Evolutionary conservation across 2,113 vertebrate genomes (phyloP).

Genomic region (Corydoras sp.): DNA sequence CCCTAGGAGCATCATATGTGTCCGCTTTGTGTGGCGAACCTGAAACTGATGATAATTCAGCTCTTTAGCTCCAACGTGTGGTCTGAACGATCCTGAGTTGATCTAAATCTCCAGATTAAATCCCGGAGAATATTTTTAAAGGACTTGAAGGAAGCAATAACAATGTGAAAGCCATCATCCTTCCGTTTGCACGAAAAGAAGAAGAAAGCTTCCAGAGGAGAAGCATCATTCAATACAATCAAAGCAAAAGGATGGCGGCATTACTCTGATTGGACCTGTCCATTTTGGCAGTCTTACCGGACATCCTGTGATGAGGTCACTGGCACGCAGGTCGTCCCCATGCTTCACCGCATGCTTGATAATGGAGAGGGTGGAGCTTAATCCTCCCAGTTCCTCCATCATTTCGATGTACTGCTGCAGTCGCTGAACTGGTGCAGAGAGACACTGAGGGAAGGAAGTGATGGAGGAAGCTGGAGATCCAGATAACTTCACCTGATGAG

Average conservation of each 20-base stretch:
- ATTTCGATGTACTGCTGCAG: slow-evolving; percentile 75
- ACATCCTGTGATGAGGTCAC: slow-evolving; percentile 81
- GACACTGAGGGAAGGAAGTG: slow-evolving; percentile 65
- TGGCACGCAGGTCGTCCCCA: slow-evolving; percentile 79
- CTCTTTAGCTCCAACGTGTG: too few species aligned
- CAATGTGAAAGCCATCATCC: too few species aligned
- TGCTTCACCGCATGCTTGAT: slow-evolving; percentile 74
- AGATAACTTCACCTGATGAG: slow-evolving; percentile 59
- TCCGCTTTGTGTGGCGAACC: too few species aligned
- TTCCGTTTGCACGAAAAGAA: too few species aligned
- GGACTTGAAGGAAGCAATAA: too few species aligned
- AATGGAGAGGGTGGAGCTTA: slow-evolving; percentile 75
- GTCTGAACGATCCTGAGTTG: too few species aligned
- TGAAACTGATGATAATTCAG: too few species aligned
- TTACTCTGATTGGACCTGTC: background rate
- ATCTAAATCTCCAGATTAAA: too few species aligned
- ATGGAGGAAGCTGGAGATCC: slow-evolving; percentile 54
- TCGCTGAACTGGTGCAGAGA: slow-evolving; percentile 73
- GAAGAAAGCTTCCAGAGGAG: too few species aligned
- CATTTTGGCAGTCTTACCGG: slow-evolving; percentile 63
- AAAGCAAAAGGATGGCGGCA: background rate
- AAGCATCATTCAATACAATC: too few species aligned
- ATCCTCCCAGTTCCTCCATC: slow-evolving; percentile 74
- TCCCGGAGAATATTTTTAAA: too few species aligned
- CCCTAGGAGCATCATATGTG: too few species aligned